phyloP scores from a whole-genome alignment of 2,888 invertebrate genomes.

The Antheraea yamamai region DNA sequence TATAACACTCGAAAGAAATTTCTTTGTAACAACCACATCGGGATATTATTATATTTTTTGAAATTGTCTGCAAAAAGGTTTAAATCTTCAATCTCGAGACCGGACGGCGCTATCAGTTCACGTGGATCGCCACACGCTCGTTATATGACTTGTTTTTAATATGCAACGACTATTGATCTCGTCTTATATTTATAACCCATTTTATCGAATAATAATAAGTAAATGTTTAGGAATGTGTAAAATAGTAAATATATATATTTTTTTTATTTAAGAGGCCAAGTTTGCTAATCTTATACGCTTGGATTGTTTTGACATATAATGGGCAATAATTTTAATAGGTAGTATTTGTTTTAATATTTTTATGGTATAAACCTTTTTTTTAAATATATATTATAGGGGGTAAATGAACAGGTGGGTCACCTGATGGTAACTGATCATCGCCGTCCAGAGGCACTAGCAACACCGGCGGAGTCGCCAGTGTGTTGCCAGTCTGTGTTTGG shows the following conservation, averaged over 20 bases:
- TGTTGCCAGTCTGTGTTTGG: no score
- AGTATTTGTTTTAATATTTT: no score
- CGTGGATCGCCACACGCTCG: conserved; percentile 61
- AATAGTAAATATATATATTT: not conserved
- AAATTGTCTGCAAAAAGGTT: conserved; percentile 51
- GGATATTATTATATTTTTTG: conserved; percentile 14
- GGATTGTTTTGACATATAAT: no score
- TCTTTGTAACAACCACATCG: not conserved
- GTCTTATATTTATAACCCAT: conserved; percentile 2
- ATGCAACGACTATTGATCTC: not conserved
- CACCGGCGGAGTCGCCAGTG: no score
- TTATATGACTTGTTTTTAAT: conserved; percentile 42
- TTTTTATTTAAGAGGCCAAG: not conserved
- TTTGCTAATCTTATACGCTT: no score
- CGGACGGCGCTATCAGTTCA: conserved; percentile 56
- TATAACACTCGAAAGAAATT: not conserved
- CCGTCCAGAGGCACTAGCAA: no score
- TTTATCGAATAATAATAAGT: conserved; percentile 4
- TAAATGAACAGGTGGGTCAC: no score
- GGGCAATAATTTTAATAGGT: no score
- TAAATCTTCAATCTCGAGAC: conserved; percentile 60
- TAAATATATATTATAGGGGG: no score
- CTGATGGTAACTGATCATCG: no score
- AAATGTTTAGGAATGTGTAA: not conserved
- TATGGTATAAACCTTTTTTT: no score